Base-by-base conservation (phyloP, 2,113 vertebrate genomes). In the Jacana jacana region DNA sequence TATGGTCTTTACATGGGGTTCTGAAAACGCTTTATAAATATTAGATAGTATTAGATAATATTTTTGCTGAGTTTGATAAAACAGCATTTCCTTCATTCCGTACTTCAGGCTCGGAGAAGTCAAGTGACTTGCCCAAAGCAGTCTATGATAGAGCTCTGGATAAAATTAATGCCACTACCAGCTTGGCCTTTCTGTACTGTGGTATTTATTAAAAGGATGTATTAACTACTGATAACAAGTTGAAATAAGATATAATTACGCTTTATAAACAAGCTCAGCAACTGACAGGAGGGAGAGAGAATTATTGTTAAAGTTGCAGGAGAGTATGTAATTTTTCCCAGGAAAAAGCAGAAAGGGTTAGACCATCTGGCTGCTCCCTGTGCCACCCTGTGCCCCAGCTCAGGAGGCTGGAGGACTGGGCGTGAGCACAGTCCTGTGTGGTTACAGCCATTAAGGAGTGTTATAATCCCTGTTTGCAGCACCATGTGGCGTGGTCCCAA, bases 11-110 rank as follows among this genome's bases (percentile, higher is more conserved):
- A 37, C 66, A 72, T 81, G 54, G 42, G 68, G 76, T 86, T 90
- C 76, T 91, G 55, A 54, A 93, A 86, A 79, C 66, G 48, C 75
- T 91, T 91, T 89, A 89, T 91, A 94, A 95, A 94, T 88, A 83
- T 78, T 81, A 73, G 86, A 54, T 75, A 66, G 31, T 30, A 42
- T 65, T 79, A 72, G 88, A 80, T 90, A 89, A 92, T 91, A 46
- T 85, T 52, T 82, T 35, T 88, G 68, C 68, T 68, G 81, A 66
- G 55, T 76, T 92, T 88, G 84, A 61, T 80, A 48, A 70, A 92
- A 78, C 33, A 63, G 11, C n/a, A 12, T 87, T 91, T 95, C 48
- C 49, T 85, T 89, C 58, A 49, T 88, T 82, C 79, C 3, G 0
- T 40, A 40, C 68, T 86, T 82, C 0, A 49, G 91, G 31, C 48